Conservation (phyloP, 2,888 invertebrate species). For the Cheilosia grossa region DNA sequence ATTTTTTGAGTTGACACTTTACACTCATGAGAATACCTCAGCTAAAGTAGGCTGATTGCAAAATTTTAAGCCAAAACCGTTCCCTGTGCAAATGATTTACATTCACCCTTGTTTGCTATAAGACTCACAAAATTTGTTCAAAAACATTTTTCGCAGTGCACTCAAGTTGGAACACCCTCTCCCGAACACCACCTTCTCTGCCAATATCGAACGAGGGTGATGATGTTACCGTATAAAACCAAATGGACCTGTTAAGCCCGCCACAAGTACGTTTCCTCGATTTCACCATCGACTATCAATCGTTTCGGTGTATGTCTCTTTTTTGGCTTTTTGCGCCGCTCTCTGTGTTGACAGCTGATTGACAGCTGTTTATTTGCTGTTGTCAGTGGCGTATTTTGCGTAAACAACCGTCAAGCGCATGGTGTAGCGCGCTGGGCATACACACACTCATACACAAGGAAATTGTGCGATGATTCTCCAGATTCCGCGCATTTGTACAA, state of each 20-base stretch:
- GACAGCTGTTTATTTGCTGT: slow-evolving; percentile 76
- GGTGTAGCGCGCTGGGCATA: slow-evolving; percentile 10
- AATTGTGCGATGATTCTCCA: slow-evolving; percentile 34
- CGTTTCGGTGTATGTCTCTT: slow-evolving; percentile 26
- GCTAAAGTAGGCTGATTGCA: too few species aligned
- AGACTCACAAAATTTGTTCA: neutral
- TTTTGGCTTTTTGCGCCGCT: slow-evolving; percentile 24
- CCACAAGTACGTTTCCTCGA: slow-evolving; percentile 46
- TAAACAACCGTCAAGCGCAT: slow-evolving; percentile 60
- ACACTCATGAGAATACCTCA: too few species aligned
- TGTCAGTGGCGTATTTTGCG: slow-evolving; percentile 74
- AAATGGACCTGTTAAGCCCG: slow-evolving; percentile 22
- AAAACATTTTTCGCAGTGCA: slow-evolving; percentile 10
- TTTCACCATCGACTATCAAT: slow-evolving; percentile 37
- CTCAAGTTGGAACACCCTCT: neutral
- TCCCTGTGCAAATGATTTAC: neutral
- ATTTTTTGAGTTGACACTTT: too few species aligned
- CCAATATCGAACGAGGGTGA: neutral
- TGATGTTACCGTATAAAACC: slow-evolving; percentile 25
- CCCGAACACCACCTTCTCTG: too few species aligned
- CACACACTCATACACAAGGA: slow-evolving; percentile 27
- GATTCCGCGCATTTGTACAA: slow-evolving; percentile 57
- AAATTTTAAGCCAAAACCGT: neutral
- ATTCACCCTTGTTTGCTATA: neutral
- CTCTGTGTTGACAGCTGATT: slow-evolving; percentile 72